Evolutionary conservation across 2,888 invertebrate species (phyloP).

Genomic region (Aelia acuminata): DNA sequence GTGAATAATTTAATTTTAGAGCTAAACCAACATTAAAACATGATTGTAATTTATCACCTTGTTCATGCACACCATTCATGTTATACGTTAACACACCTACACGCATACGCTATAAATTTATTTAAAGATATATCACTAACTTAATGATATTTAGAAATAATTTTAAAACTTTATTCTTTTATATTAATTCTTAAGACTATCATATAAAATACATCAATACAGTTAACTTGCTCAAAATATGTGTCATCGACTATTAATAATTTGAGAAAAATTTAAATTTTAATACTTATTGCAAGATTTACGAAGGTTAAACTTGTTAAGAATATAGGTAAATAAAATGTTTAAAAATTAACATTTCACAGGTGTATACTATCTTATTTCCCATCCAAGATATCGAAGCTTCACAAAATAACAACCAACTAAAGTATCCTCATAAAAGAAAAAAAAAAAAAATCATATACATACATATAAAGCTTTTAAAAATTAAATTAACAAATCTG

Average conservation of each 20-base stretch:
- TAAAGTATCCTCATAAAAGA: too few relatives aligned
- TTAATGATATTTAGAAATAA: not conserved
- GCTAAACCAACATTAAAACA: not conserved
- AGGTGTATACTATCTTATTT: too few relatives aligned
- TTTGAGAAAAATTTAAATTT: not conserved
- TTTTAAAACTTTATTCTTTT: not conserved
- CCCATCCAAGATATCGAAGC: too few relatives aligned
- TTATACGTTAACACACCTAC: too few relatives aligned
- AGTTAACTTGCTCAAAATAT: conserved; percentile 28
- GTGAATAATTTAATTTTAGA: not conserved
- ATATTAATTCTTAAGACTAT: not conserved
- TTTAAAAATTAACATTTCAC: too few relatives aligned
- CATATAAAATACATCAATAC: not conserved
- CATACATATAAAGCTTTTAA: not conserved
- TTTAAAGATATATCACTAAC: too few relatives aligned
- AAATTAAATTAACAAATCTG: not conserved
- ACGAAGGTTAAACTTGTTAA: not conserved
- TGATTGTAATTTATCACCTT: not conserved
- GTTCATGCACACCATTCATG: not conserved
- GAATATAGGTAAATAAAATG: too few relatives aligned
- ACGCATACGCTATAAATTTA: too few relatives aligned
- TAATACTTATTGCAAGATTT: not conserved
- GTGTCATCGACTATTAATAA: not conserved
- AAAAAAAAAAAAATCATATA: not conserved
- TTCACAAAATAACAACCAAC: too few relatives aligned